A percentile compares a stretch with the other conserved stretches of the same genome.
Evolutionary conservation across 1,140 invertebrate genomes (phyloP).

Genomic region (Brachionus paranguensis): DNA sequence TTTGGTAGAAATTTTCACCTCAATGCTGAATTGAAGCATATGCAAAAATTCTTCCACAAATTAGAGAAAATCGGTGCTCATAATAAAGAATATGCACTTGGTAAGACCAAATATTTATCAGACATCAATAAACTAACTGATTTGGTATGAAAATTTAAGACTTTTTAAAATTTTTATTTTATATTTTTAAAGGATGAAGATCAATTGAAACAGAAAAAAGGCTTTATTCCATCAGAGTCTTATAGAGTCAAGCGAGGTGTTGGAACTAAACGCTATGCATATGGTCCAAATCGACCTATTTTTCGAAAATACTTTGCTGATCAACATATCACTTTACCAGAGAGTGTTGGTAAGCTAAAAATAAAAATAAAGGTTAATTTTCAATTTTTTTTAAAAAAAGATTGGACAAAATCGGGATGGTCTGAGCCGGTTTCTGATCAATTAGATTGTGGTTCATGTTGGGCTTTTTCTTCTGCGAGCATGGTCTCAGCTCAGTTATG

Average conservation of each 20-base stretch:
- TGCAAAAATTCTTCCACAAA: constrained; percentile 5
- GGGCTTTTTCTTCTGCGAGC: constrained; percentile 43
- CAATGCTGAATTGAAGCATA: neutral
- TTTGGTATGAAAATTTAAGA: neutral
- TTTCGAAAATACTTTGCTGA: neutral
- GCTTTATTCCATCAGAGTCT: neutral
- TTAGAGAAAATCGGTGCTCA: neutral
- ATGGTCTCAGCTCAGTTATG: constrained; percentile 46
- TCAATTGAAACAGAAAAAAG: neutral
- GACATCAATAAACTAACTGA: neutral
- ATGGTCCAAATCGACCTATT: neutral
- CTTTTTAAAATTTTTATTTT: neutral
- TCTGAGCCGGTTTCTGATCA: constrained; percentile 20
- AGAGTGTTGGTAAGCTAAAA: neutral
- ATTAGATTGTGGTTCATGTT: constrained; percentile 39
- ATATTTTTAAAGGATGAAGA: neutral
- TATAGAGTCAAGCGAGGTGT: neutral
- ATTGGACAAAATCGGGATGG: neutral
- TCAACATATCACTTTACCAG: neutral
- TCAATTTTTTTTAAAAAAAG: neutral
- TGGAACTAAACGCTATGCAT: neutral
- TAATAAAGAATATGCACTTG: neutral
- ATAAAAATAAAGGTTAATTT: neutral
- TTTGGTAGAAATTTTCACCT: neutral
- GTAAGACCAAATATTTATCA: neutral